These are phyloP conservation scores for Cryptus viduatorius DNA, from an alignment of 2,888 invertebrate species.

Conservation along the genomic window DNA sequence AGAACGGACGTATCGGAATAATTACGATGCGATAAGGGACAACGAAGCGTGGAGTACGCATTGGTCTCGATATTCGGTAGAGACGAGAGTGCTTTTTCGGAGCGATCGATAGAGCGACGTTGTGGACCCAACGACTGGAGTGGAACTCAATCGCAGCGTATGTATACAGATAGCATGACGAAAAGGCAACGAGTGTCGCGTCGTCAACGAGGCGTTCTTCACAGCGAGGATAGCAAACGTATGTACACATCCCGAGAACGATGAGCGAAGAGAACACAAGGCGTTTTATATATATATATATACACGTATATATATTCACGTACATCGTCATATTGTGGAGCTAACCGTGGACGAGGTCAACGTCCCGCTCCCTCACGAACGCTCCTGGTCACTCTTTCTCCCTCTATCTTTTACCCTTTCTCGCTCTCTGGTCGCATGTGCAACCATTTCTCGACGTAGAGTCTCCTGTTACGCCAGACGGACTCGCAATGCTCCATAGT, in stretches of 20 bases:
- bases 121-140: not conserved
- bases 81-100: not conserved
- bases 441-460: slow-evolving; percentile 74
- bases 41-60: not conserved
- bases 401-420: slow-evolving; percentile 39
- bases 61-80: too few species aligned
- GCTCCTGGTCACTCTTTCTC: slow-evolving; percentile 65
- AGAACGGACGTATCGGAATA: not conserved
- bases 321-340: slow-evolving; percentile 55
- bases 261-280: slow-evolving; percentile 47
- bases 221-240: slow-evolving; percentile 33
- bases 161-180: slow-evolving; percentile 40
- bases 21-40: not conserved
- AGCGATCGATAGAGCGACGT: not conserved
- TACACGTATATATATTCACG: slow-evolving; percentile 13
- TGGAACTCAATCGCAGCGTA: slow-evolving; percentile 7
- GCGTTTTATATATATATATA: slow-evolving; percentile 28
- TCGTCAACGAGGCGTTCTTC: slow-evolving; percentile 58
- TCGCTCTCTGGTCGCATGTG: slow-evolving; percentile 73
- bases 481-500: slow-evolving; percentile 33
- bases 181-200: slow-evolving; percentile 57
- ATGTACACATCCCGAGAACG: slow-evolving; percentile 35
- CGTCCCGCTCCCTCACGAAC: slow-evolving; percentile 70
- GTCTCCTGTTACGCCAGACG: slow-evolving; percentile 77
- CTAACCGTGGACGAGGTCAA: slow-evolving; percentile 67